Percentiles rank a stretch among this genome's conserved stretches.
Conservation (phyloP, 2,888 invertebrate species). For the Platycheirus albimanus region DNA sequence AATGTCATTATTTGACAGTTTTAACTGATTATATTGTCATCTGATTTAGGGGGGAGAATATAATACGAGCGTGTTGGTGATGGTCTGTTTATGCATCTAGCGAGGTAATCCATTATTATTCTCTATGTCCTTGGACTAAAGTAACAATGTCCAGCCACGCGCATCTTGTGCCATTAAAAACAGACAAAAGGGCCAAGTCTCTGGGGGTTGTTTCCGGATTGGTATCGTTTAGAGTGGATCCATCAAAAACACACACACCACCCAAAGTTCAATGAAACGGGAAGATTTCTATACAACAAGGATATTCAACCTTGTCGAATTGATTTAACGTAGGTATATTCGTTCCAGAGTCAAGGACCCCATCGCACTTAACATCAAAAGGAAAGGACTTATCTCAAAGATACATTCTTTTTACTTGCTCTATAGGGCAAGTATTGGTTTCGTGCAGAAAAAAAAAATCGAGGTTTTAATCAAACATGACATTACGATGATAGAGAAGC, state of each 20-base stretch:
- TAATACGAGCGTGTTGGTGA: background rate
- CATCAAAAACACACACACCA: slow-evolving; percentile 47
- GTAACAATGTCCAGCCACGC: slow-evolving; percentile 23
- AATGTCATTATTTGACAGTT: slow-evolving; percentile 55
- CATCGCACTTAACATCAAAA: background rate
- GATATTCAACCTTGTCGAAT: background rate
- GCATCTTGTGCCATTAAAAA: slow-evolving; percentile 43
- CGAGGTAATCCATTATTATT: slow-evolving; percentile 38
- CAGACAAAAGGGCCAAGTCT: slow-evolving; percentile 27
- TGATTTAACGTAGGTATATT: no score
- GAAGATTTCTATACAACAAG: background rate
- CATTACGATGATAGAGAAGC: no score
- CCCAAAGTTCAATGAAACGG: background rate
- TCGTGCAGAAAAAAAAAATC: no score
- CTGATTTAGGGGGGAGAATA: slow-evolving; percentile 3
- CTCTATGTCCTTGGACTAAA: background rate
- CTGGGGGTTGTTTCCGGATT: slow-evolving; percentile 14
- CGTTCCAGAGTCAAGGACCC: background rate
- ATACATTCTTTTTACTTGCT: no score
- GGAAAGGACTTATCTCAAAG: no score
- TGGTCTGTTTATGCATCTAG: no score
- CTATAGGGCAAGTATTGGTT: no score
- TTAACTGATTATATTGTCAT: slow-evolving; percentile 61
- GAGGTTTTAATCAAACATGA: no score
- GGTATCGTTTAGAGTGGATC: slow-evolving; percentile 14